These are phyloP conservation scores for Poecilia wingei DNA, from an alignment of 2,797 vertebrate species.

Conservation along the genomic window DNA sequence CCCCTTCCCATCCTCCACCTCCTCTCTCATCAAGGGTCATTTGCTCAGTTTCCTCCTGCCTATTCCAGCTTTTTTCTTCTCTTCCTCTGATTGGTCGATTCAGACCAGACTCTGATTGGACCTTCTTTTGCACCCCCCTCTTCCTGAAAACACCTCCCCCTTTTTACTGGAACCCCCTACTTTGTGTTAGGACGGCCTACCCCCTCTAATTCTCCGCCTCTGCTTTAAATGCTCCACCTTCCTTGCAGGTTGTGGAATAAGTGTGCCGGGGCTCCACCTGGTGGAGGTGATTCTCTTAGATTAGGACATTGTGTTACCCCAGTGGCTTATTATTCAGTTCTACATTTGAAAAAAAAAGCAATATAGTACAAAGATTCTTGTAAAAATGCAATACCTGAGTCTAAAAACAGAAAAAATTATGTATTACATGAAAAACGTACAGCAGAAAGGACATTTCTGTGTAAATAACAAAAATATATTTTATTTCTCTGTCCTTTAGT, in stretches of 20 bases:
- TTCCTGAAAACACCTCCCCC: slow-evolving; percentile 32
- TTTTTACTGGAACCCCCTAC: slow-evolving; percentile 34
- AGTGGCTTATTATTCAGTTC: not conserved
- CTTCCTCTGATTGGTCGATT: slow-evolving; percentile 59
- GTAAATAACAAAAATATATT: not conserved
- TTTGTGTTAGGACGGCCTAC: slow-evolving; percentile 12
- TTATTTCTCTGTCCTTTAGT: slow-evolving; percentile 12
- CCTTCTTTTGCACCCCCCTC: slow-evolving; percentile 25
- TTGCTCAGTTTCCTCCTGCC: slow-evolving; percentile 72
- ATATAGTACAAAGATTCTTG: not conserved
- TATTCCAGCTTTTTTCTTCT: slow-evolving; percentile 38
- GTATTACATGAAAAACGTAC: not conserved
- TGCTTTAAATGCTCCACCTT: slow-evolving; percentile 33
- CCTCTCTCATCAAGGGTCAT: slow-evolving; percentile 75
- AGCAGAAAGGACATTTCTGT: not conserved
- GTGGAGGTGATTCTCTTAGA: slow-evolving; percentile 18
- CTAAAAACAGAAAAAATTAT: not conserved
- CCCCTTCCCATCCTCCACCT: slow-evolving; percentile 56
- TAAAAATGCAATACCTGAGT: not conserved
- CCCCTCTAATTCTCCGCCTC: slow-evolving; percentile 19
- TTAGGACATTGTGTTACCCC: not conserved
- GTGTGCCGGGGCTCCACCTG: slow-evolving; percentile 53
- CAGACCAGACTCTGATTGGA: slow-evolving; percentile 53
- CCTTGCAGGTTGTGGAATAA: not conserved
- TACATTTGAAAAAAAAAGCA: not conserved